Percentiles rank a stretch among this genome's conserved stretches.
These are phyloP conservation scores for Smittia sp. DNA, from an alignment of 2,888 invertebrate species.

Conservation along the genomic window DNA sequence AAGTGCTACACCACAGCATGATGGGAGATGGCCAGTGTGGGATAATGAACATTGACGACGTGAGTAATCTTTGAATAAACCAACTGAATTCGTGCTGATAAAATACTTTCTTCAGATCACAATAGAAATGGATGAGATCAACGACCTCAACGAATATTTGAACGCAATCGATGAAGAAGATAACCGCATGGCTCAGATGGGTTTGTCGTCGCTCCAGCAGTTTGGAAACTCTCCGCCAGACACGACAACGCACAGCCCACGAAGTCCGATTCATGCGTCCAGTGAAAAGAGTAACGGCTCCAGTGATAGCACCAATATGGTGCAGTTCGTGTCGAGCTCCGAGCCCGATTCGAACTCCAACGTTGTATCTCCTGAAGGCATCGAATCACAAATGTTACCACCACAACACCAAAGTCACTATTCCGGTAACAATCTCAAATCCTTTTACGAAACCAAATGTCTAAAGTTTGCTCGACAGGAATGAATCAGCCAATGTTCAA, in stretches of 20 bases:
- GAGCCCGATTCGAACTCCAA: constrained; percentile 63
- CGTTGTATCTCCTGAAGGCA: constrained; percentile 55
- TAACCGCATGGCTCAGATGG: constrained; percentile 42
- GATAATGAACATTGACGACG: constrained; percentile 39
- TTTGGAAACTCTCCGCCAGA: constrained; percentile 78
- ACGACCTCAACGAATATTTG: constrained; percentile 38
- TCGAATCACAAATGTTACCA: constrained; percentile 52
- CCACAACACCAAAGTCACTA: constrained; percentile 45
- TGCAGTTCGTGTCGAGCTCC: constrained; percentile 83
- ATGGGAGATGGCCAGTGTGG: constrained; percentile 33
- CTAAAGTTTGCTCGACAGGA: neutral
- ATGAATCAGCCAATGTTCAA: constrained; percentile 21
- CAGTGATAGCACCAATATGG: constrained; percentile 54
- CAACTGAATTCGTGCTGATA: no score
- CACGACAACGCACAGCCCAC: constrained; percentile 80
- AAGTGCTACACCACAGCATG: constrained; percentile 20
- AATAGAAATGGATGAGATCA: constrained; percentile 40
- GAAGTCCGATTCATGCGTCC: constrained; percentile 57
- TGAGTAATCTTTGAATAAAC: no score
- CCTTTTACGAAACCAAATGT: neutral
- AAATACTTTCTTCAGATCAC: no score
- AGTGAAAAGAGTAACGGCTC: constrained; percentile 52
- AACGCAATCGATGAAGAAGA: constrained; percentile 40
- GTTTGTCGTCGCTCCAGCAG: constrained; percentile 22
- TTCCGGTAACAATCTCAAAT: constrained; percentile 11